Evolutionary conservation across 2,113 vertebrate genomes (phyloP).

Genomic region (Labeo catla): DNA sequence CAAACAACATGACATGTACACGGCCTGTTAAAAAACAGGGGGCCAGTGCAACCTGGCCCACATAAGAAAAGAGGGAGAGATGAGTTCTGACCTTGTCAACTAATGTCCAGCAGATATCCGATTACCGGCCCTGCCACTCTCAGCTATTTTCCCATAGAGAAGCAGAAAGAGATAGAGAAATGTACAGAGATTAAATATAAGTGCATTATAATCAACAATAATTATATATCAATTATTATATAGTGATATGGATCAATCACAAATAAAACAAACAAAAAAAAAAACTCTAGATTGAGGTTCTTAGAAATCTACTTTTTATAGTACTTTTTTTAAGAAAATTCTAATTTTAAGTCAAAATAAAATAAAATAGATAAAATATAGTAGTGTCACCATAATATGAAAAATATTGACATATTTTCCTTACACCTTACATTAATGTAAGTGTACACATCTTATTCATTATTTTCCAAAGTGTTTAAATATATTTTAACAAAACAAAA

Average conservation of each 20-base stretch:
- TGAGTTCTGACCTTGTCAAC: constrained; percentile 61
- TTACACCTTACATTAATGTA: too few species aligned
- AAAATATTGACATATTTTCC: too few species aligned
- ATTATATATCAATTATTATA: too few species aligned
- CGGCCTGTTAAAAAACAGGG: neutral
- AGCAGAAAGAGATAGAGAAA: neutral
- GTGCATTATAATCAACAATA: neutral
- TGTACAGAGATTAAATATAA: neutral
- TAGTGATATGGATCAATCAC: neutral
- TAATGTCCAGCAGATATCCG: constrained; percentile 44
- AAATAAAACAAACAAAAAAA: neutral
- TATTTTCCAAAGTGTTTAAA: too few species aligned
- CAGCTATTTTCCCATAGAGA: constrained; percentile 44
- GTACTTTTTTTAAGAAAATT: neutral
- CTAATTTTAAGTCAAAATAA: too few species aligned
- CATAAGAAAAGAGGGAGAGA: constrained; percentile 19
- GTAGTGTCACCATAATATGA: too few species aligned
- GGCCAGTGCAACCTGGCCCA: neutral
- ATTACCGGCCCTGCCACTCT: constrained; percentile 45
- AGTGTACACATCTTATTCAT: too few species aligned
- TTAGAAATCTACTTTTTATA: neutral
- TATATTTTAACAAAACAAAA: too few species aligned
- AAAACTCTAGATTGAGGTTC: neutral
- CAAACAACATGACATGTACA: constrained; percentile 27
- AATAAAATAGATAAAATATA: neutral